phyloP scores from a whole-genome alignment of 2,113 vertebrate genomes.

The Oreochromis niloticus region DNA sequence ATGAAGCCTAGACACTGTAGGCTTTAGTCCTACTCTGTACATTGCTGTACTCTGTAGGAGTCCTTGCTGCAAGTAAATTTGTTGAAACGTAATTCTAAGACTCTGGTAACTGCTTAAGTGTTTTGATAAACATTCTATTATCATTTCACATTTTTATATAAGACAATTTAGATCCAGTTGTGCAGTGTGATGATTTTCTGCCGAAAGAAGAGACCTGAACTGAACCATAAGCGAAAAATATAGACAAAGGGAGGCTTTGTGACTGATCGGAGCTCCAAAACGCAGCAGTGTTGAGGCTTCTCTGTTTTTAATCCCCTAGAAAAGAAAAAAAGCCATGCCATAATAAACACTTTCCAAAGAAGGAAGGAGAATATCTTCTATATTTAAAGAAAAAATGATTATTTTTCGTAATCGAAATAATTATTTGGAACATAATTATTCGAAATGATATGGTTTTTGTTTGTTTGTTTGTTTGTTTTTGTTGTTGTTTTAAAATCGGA shows the following conservation, averaged over 20 bases:
- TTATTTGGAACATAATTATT: neutral
- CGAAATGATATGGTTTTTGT: neutral
- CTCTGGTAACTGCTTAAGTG: neutral
- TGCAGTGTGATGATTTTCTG: neutral
- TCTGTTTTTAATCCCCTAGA: neutral
- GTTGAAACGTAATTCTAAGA: neutral
- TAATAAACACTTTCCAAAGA: neutral
- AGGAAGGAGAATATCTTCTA: neutral
- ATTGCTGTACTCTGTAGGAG: neutral
- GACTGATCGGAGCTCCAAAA: neutral
- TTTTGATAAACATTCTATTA: neutral
- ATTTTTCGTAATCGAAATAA: neutral
- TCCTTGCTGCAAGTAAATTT: neutral
- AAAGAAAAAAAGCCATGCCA: neutral
- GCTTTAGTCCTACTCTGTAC: neutral
- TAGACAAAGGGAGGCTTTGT: neutral
- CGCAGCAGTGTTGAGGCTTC: neutral
- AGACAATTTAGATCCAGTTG: neutral
- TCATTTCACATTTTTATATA: neutral
- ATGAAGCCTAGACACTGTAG: neutral
- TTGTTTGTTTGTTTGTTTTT: rapidly evolving
- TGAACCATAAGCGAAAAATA: neutral
- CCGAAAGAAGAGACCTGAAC: neutral
- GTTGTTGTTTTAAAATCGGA: neutral
- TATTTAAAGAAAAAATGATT: neutral